Conservation (phyloP, 2,113 vertebrate genomes). For the Ellobius talpinus region DNA sequence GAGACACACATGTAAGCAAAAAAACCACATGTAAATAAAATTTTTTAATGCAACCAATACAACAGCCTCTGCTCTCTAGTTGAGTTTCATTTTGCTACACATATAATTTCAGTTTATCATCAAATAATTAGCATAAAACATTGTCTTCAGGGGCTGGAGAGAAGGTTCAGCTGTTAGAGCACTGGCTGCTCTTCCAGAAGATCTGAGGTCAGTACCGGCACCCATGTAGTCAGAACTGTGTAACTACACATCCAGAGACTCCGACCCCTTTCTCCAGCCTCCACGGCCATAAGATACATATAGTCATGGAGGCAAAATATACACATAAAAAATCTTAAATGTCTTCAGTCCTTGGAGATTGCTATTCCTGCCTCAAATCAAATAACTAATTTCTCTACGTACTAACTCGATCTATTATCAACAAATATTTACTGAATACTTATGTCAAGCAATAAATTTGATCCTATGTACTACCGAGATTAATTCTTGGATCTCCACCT, state of each 20-base stretch:
- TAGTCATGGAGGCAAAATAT: not conserved
- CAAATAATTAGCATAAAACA: constrained; percentile 22
- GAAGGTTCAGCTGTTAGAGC: not conserved
- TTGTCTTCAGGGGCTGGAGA: not conserved
- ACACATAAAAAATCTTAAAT: not conserved
- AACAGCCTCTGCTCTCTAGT: constrained; percentile 20
- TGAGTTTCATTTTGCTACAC: constrained; percentile 36
- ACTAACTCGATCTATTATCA: not conserved
- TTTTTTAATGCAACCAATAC: constrained; percentile 19
- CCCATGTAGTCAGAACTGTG: not conserved
- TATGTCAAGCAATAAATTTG: not conserved
- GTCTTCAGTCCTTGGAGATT: constrained; percentile 4
- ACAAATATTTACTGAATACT: not conserved
- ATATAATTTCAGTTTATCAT: constrained; percentile 21
- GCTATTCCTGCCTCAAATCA: not conserved
- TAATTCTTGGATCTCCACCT: constrained; percentile 38
- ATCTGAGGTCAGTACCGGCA: not conserved
- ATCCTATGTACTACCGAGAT: not conserved
- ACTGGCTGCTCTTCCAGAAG: not conserved
- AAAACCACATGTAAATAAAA: not conserved
- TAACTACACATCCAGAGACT: not conserved
- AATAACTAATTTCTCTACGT: not conserved
- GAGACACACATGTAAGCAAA: not conserved
- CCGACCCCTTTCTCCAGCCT: not conserved
- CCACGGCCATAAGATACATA: not conserved